phyloP scores from a whole-genome alignment of 2,888 invertebrate genomes.

The Eurois occulta region DNA sequence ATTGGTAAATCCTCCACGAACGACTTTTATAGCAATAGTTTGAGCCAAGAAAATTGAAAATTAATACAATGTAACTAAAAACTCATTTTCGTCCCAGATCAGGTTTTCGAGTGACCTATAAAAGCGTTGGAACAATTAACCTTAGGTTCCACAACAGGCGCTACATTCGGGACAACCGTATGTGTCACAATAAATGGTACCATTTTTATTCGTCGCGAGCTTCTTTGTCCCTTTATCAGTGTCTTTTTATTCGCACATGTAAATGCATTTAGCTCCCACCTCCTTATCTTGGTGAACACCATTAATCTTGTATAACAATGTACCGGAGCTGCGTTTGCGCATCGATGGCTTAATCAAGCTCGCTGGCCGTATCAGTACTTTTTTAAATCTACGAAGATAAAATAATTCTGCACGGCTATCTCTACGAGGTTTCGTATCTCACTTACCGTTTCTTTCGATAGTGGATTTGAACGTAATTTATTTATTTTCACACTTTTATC shows the following conservation, averaged over 20 bases:
- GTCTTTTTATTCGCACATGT: slow-evolving; percentile 89
- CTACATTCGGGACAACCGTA: slow-evolving; percentile 51
- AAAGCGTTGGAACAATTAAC: slow-evolving; percentile 26
- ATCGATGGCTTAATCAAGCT: slow-evolving; percentile 87
- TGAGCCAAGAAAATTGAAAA: neutral
- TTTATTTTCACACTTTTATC: slow-evolving; percentile 58
- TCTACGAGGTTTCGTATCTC: slow-evolving; percentile 55
- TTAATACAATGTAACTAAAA: neutral
- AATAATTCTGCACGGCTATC: slow-evolving; percentile 67
- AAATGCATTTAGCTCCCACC: slow-evolving; percentile 90
- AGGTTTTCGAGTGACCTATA: neutral
- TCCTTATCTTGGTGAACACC: slow-evolving; percentile 87
- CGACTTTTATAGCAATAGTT: neutral
- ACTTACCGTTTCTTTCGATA: slow-evolving; percentile 62
- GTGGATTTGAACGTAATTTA: slow-evolving; percentile 42
- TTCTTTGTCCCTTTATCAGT: slow-evolving; percentile 88
- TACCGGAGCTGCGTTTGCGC: slow-evolving; percentile 81
- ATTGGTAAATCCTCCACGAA: neutral
- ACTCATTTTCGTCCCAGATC: neutral
- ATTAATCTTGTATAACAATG: slow-evolving; percentile 90
- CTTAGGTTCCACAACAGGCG: slow-evolving; percentile 13
- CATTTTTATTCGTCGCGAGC: slow-evolving; percentile 81
- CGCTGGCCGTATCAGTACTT: slow-evolving; percentile 75
- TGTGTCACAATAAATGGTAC: slow-evolving; percentile 74
- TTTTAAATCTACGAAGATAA: slow-evolving; percentile 77